Evolutionary conservation across 1,140 invertebrate genomes (phyloP).

Genomic region (Cydia pomonella): DNA sequence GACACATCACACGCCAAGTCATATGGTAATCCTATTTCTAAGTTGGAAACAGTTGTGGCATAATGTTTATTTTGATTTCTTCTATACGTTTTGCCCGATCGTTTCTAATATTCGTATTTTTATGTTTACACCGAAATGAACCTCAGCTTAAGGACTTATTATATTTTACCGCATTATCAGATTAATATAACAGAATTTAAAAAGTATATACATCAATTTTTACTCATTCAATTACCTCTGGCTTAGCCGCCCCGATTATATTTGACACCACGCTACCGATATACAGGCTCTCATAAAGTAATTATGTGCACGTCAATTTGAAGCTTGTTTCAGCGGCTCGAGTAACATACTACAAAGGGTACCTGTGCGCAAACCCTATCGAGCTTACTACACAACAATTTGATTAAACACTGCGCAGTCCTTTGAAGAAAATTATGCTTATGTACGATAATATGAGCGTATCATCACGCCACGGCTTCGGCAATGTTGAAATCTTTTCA

Average conservation of each 20-base stretch:
- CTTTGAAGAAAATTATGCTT: conserved; percentile 17
- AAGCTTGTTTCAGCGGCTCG: not conserved
- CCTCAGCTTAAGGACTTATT: too few species aligned
- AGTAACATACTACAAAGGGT: conserved; percentile 7
- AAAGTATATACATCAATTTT: not conserved
- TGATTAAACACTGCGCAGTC: conserved; percentile 25
- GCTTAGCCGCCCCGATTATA: not conserved
- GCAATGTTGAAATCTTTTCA: conserved; percentile 17
- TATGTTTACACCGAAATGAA: too few species aligned
- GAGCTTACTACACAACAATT: conserved; percentile 27
- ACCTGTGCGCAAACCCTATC: not conserved
- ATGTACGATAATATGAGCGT: not conserved
- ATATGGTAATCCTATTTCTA: too few species aligned
- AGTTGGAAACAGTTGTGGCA: too few species aligned
- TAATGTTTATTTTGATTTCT: too few species aligned
- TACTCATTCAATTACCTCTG: not conserved
- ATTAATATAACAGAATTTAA: not conserved
- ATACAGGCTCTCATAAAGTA: not conserved
- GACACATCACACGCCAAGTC: not conserved
- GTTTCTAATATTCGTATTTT: too few species aligned
- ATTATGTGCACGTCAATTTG: conserved; percentile 16
- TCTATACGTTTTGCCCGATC: too few species aligned
- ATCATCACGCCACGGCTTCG: not conserved
- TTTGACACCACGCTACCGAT: not conserved
- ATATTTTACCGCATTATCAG: too few species aligned